phyloP scores from a whole-genome alignment of 2,888 invertebrate genomes.

The Ophraella communa region DNA sequence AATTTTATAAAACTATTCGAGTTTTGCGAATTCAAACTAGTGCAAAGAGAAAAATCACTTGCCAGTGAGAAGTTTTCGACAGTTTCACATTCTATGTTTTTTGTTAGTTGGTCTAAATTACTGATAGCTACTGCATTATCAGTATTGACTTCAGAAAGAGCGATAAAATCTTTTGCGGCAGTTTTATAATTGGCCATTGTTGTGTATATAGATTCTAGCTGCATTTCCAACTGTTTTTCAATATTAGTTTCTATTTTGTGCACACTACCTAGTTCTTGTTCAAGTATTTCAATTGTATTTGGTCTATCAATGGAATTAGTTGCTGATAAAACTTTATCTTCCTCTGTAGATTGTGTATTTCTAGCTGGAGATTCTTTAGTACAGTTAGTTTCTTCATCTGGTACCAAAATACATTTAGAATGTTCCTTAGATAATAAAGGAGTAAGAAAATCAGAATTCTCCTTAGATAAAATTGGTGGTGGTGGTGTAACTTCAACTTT shows the following conservation, averaged over 20 bases:
- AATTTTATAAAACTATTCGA: not conserved
- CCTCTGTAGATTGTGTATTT: too few species aligned
- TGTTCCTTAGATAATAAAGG: too few species aligned
- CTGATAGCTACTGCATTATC: not conserved
- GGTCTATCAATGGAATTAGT: not conserved
- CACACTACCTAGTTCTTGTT: slow-evolving; percentile 1
- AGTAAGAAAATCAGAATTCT: too few species aligned
- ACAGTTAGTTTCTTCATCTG: not conserved
- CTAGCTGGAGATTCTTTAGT: not conserved
- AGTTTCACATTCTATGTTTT: slow-evolving; percentile 2
- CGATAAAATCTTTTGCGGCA: too few species aligned
- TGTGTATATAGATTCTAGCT: not conserved
- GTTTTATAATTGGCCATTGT: not conserved
- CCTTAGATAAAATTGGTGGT: too few species aligned
- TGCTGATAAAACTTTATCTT: not conserved
- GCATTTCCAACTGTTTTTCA: not conserved
- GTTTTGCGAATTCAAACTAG: not conserved
- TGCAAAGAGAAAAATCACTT: not conserved
- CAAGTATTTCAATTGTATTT: not conserved
- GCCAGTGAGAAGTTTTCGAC: not conserved
- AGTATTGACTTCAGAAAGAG: not conserved
- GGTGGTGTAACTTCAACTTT: too few species aligned
- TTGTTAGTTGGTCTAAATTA: not conserved
- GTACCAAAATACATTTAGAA: too few species aligned
- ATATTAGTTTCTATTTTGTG: not conserved